Base-by-base conservation (phyloP, 2,113 vertebrate species). In the Xyliphius kryptos region DNA sequence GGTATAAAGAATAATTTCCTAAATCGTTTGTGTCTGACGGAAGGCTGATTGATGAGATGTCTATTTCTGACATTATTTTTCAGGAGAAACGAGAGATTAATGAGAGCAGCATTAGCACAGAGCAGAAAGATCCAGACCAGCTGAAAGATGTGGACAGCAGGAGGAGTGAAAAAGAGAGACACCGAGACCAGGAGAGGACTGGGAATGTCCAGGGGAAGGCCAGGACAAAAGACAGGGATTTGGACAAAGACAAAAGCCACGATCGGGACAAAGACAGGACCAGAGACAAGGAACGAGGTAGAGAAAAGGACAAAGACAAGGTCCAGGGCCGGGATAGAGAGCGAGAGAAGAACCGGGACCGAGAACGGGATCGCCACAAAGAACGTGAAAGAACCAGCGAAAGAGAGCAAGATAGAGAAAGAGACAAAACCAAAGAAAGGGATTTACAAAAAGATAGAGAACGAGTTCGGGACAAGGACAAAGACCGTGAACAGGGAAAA, bases 61-160 rank as follows among this genome's bases (percentile, higher is more conserved):
- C 17, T 16, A 32, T 36, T 12, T 16, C 49, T 54, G 2, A 32
- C 26, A 32, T 32, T 72, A 47, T 15, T 66, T 56, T 82, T 55
- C 74, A 94, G 95, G 86, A 83, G 7, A 83, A 53, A 72, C 87
- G 79, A 59, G 87, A 84, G 72, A 81, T 85, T 46, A 87, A 88
- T 54, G 92, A 92, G 14, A 84, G 76, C 71, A 88, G 85, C 8
- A 68, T 77, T 1, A 89, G 85, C 70, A 76, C 74, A 66, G 91
- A 91, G 19, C 77, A 77, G 32, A 95, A 88, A 72, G 67, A 81
- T 50, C 82, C 81, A 26, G 89, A 87, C 50, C 85, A 80, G 1
- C 12, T 55, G n/a, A 89, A 80, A 75, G 88, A 91, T 5, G 79
- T 80, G 21, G 90, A 90, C 6, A 76, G 74, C n/a, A 79, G 74